phyloP scores from a whole-genome alignment of 1,140 invertebrate genomes.

The Cryptotermes secundus region DNA sequence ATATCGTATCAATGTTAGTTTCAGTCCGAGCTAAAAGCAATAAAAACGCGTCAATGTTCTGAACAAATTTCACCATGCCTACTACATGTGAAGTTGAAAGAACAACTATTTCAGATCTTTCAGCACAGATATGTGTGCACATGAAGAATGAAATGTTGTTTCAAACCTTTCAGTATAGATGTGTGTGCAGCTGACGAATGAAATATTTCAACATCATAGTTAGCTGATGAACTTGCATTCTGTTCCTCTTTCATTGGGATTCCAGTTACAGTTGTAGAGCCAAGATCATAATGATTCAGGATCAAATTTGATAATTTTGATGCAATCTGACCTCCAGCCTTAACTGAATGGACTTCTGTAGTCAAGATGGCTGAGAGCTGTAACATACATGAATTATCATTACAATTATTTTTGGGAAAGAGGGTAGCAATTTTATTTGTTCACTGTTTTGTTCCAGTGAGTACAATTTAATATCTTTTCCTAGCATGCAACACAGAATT shows the following conservation, averaged over 20 bases:
- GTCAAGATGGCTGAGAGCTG: conserved; percentile 64
- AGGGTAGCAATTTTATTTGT: too few species aligned
- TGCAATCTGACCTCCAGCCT: conserved; percentile 48
- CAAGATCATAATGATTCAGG: conserved; percentile 85
- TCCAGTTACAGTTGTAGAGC: conserved; percentile 93
- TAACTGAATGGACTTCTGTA: conserved; percentile 69
- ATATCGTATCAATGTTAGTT: background rate
- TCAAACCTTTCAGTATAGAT: conserved; percentile 66
- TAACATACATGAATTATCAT: background rate
- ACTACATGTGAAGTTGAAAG: too few species aligned
- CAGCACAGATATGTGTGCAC: too few species aligned
- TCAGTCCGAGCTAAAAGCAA: too few species aligned
- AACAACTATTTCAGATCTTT: too few species aligned
- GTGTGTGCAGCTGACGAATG: conserved; percentile 83
- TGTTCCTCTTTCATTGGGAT: conserved; percentile 99
- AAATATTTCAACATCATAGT: conserved; percentile 97
- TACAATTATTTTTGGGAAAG: too few species aligned
- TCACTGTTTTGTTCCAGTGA: background rate
- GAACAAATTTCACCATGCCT: too few species aligned
- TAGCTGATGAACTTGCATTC: conserved; percentile 95
- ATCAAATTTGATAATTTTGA: conserved; percentile 72
- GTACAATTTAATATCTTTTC: background rate
- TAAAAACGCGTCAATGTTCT: too few species aligned
- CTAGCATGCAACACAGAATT: background rate
- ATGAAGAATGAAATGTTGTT: too few species aligned